Conservation (phyloP, 2,113 vertebrate genomes). For the Dunckerocampus dactyliophorus region DNA sequence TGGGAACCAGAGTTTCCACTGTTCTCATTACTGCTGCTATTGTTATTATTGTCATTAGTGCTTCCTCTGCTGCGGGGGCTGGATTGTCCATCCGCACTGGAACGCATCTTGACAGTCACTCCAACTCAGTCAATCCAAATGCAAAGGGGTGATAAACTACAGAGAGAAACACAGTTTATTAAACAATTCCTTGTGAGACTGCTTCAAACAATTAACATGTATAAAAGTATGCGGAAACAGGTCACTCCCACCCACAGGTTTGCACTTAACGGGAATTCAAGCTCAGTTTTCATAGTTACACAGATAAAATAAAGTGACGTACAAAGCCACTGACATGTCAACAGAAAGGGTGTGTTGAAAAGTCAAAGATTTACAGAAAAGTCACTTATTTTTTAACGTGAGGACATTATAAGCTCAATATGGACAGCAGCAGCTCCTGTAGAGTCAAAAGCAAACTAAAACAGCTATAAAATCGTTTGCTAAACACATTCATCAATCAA, state of each 20-base stretch:
- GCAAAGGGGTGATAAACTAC: constrained; percentile 30
- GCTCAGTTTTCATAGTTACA: constrained; percentile 5
- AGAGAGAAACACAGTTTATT: constrained; percentile 7
- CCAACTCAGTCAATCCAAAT: constrained; percentile 22
- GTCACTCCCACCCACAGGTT: background rate
- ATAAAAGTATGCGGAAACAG: background rate
- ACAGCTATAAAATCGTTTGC: background rate
- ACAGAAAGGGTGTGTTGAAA: background rate
- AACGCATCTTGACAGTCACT: constrained; percentile 43
- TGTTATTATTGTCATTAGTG: constrained; percentile 32
- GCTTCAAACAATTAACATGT: background rate
- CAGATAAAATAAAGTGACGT: constrained; percentile 9
- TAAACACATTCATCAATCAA: background rate
- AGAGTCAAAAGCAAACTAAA: background rate
- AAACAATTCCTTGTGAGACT: background rate
- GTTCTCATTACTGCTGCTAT: constrained; percentile 24
- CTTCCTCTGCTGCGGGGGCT: background rate
- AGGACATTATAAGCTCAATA: constrained; percentile 16
- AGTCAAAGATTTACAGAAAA: constrained; percentile 30
- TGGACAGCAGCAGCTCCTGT: background rate
- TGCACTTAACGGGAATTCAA: constrained; percentile 1
- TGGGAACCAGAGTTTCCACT: constrained; percentile 79
- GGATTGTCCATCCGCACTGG: constrained; percentile 24
- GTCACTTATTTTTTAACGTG: constrained; percentile 17
- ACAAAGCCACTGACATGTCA: background rate